Base-by-base conservation (phyloP, 2,797 vertebrate species). In the Buphagus erythrorhynchus region DNA sequence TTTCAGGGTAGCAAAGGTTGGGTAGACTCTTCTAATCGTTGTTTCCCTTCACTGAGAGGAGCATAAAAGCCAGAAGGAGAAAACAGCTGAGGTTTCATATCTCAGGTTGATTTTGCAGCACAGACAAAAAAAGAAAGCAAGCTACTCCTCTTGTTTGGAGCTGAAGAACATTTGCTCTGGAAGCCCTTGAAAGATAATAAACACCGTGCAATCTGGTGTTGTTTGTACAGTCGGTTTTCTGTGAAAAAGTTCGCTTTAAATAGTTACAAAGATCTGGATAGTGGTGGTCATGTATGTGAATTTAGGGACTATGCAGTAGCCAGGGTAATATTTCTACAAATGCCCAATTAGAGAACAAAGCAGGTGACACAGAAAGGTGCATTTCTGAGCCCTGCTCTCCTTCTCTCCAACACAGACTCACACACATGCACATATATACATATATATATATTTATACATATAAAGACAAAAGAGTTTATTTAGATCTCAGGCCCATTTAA, bases 171-270 rank as follows among this genome's bases (percentile, higher is more conserved):
- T 93, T 91, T 89, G 78, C 68, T 90, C 75, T 86, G 78, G 88
- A 92, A 95, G 84, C 65, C 74, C 81, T 76, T 93, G 88, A 76
- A 88, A 85, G 80, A 90, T 93, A 91, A 92, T 69, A 85, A 91
- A 86, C 55, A 73, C 0, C 0, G 20, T 31, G 35, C 72, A 78
- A 76, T 89, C 79, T 75, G 79, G 86, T 68, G 51, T 11, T 86
- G 69, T 88, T 89, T 93, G 74, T 79, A 87, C 40, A 89, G 73
- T 43, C 6, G 1, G 45, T 93, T 96, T 96, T 89, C 59, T 67
- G 85, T 54, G 68, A 85, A 80, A 84, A 83, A 58, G 22, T 54
- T 63, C 5, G 28, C 69, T 93, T 92, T 68, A 78, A 86, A 72
- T 68, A 55, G 49, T 83, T 83, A 68, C 52, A 22, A 65, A 83